phyloP scores from a whole-genome alignment of 2,797 vertebrate genomes.

The Tokudaia muenninki region DNA sequence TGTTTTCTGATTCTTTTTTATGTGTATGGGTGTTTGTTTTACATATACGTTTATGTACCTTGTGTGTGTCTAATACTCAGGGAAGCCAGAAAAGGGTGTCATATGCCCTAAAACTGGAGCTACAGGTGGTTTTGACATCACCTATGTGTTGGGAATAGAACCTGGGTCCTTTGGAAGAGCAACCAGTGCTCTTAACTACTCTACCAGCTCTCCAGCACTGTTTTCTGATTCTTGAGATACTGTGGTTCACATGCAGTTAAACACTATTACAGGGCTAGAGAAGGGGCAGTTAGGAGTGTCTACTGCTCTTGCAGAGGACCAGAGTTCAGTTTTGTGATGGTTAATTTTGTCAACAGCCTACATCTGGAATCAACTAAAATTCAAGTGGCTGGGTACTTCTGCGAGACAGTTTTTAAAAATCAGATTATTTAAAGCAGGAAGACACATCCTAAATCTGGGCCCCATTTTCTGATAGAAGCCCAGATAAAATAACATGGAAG shows the following conservation, averaged over 20 bases:
- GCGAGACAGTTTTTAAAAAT: neutral
- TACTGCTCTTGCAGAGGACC: neutral
- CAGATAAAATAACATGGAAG: too few relatives aligned
- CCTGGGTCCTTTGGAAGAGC: too few relatives aligned
- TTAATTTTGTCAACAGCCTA: neutral
- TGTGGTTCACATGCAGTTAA: neutral
- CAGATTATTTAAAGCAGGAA: neutral
- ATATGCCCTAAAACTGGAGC: too few relatives aligned
- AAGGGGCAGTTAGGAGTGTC: neutral
- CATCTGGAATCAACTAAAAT: neutral
- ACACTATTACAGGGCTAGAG: neutral
- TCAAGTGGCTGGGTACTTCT: neutral
- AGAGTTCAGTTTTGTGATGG: neutral
- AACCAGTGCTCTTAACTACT: too few relatives aligned
- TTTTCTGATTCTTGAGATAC: neutral
- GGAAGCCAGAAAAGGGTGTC: too few relatives aligned
- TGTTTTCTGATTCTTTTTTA: too few relatives aligned
- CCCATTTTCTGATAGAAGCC: neutral
- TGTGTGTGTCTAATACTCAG: too few relatives aligned
- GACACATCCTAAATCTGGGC: neutral
- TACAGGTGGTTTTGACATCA: too few relatives aligned
- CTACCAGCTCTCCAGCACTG: too few relatives aligned
- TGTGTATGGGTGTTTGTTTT: too few relatives aligned
- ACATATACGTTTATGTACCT: too few relatives aligned
- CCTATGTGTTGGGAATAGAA: too few relatives aligned